Percentiles rank a stretch among this genome's conserved stretches.
phyloP scores from a whole-genome alignment of 2,797 vertebrate species.

The Taenioides sp. region DNA sequence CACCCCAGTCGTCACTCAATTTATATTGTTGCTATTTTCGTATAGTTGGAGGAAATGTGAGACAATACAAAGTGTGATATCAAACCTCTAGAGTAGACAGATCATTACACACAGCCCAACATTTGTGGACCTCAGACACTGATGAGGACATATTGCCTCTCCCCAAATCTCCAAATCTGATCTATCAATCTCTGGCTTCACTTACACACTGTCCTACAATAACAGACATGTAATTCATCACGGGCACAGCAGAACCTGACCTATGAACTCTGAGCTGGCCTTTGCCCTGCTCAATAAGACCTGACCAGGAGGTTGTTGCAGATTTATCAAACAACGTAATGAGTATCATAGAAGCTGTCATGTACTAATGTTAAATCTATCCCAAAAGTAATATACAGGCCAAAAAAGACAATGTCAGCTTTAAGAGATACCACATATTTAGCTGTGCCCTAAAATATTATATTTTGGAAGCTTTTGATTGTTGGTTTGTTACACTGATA shows the following conservation, averaged over 20 bases:
- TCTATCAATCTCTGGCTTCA: constrained; percentile 37
- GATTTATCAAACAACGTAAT: constrained; percentile 71
- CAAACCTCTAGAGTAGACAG: constrained; percentile 10
- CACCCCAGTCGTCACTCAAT: neutral
- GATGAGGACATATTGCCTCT: constrained; percentile 43
- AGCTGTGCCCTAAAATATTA: neutral
- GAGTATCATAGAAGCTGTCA: constrained; percentile 55
- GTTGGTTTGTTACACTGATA: neutral
- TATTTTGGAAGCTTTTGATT: neutral
- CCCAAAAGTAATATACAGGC: constrained; percentile 29
- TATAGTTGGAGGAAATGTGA: neutral
- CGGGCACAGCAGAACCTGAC: constrained; percentile 35
- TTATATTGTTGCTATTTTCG: neutral
- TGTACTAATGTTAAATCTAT: constrained; percentile 39
- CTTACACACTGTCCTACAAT: constrained; percentile 20
- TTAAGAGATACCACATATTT: constrained; percentile 14
- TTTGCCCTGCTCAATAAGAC: constrained; percentile 51
- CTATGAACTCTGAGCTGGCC: constrained; percentile 45
- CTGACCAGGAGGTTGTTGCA: constrained; percentile 40
- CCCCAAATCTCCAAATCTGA: constrained; percentile 21
- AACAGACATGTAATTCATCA: constrained; percentile 58
- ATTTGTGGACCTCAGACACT: constrained; percentile 16
- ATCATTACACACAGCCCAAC: constrained; percentile 15
- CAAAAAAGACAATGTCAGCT: constrained; percentile 36
- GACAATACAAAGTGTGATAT: constrained; percentile 6